A percentile compares a stretch with the other conserved stretches of the same genome.
phyloP scores from a whole-genome alignment of 2,888 invertebrate genomes.

The Syrphus vitripennis region DNA sequence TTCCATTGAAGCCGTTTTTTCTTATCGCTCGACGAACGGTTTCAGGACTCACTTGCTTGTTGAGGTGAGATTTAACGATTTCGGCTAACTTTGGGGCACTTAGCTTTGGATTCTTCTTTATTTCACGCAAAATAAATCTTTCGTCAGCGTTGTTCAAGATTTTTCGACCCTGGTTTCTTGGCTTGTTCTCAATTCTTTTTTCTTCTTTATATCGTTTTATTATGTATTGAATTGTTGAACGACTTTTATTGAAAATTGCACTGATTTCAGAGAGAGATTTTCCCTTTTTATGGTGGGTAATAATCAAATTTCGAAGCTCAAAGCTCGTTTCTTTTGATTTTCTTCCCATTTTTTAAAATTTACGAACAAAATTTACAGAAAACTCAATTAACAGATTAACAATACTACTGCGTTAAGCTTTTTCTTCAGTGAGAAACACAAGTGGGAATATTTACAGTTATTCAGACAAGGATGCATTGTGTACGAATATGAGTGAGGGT shows the following conservation, averaged over 20 bases:
- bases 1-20: neutral
- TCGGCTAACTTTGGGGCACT: neutral
- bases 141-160: neutral
- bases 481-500: too few species aligned
- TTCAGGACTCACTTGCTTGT: neutral
- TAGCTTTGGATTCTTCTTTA: neutral
- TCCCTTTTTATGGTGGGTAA: neutral
- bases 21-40: neutral
- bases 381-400: neutral
- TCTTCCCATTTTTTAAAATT: neutral
- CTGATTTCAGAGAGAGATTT: neutral
- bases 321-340: neutral
- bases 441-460: neutral
- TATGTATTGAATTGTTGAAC: neutral
- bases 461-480: too few species aligned
- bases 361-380: neutral
- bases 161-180: neutral
- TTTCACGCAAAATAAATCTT: neutral
- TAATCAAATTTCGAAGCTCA: neutral
- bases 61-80: too few species aligned
- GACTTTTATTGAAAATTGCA: neutral
- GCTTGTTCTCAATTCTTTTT: neutral
- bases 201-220: neutral
- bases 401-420: neutral
- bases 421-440: neutral